Base-by-base conservation (phyloP, 2,888 invertebrate genomes). In the Caenorhabditis uteleia region DNA sequence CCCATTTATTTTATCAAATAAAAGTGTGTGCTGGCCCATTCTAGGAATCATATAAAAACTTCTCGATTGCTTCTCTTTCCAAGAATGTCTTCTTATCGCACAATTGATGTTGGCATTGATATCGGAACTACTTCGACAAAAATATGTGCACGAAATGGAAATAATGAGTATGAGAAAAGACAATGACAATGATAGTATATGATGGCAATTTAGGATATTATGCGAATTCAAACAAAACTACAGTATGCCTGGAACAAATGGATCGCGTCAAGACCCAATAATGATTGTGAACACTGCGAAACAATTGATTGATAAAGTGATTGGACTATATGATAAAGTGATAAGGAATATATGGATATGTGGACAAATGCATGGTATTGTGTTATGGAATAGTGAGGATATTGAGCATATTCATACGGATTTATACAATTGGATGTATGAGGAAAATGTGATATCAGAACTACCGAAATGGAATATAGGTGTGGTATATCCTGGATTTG, bases 291-390 rank as follows among this genome's bases (percentile, higher is more conserved):
- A 39, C 26, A 47, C 47, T 21, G 46, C 21, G 0, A n/a, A n/a
- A n/a, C n/a, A n/a, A n/a, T n/a, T n/a, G n/a, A n/a, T n/a, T n/a
- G n/a, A n/a, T n/a, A n/a, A n/a, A n/a, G n/a, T n/a, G n/a, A n/a
- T n/a, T n/a, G n/a, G n/a, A n/a, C n/a, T n/a, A n/a, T n/a, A n/a
- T n/a, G n/a, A n/a, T n/a, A n/a, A n/a, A n/a, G n/a, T n/a, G n/a
- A n/a, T n/a, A n/a, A n/a, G n/a, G n/a, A n/a, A 65, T n/a, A 26
- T 57, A 14, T 62, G 56, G 48, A 59, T 56, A 21, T 67, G 66
- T 26, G 70, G 70, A 23, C 70, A 70, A 45, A 70, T 70, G 70
- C 70, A 70, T 39, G 70, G 70, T 48, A 48, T 70, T 20, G 70
- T 70, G 7, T 33, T 64, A 3, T 70, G 70, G 70, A 50, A n/a